phyloP scores from a whole-genome alignment of 2,888 invertebrate genomes.

The Cryptophagus acutangulus region DNA sequence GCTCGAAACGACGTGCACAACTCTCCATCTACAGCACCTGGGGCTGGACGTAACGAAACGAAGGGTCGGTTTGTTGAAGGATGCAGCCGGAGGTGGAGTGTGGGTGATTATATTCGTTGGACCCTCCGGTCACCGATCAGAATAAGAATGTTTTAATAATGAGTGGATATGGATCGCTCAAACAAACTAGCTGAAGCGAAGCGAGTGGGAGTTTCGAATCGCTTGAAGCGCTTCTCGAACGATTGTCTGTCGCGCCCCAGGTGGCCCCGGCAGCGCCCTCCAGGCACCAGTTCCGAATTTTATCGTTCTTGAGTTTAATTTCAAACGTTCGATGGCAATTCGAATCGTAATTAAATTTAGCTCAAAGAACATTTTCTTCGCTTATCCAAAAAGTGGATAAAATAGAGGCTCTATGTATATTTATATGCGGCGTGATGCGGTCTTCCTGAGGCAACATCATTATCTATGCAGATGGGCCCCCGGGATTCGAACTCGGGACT shows the following conservation, averaged over 20 bases:
- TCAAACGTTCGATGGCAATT: no score
- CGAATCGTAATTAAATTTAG: no score
- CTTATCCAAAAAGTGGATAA: no score
- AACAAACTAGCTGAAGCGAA: conserved; percentile 21
- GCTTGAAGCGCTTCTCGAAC: conserved; percentile 31
- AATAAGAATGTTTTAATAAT: conserved; percentile 32
- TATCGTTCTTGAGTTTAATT: no score
- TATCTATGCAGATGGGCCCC: conserved; percentile 47
- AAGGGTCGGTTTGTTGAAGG: conserved; percentile 4
- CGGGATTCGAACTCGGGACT: conserved; percentile 41
- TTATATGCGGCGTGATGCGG: conserved; percentile 30
- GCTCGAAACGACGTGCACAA: no score
- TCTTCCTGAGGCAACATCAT: conserved; percentile 37
- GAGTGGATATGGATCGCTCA: conserved; percentile 27
- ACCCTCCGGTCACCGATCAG: conserved; percentile 24
- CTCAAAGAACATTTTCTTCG: no score
- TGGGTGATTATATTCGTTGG: conserved; percentile 31
- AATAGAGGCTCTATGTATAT: conserved; percentile 23
- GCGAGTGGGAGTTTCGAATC: conserved; percentile 23
- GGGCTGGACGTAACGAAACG: conserved; percentile 1
- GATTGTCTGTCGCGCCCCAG: conserved; percentile 38
- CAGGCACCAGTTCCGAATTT: no score
- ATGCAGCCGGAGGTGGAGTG: conserved; percentile 11
- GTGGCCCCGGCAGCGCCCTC: no score
- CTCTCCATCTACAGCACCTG: conserved; percentile 2